phyloP scores from a whole-genome alignment of 92 coral and sea anemone genomes.

The Epizoanthus illoricatus region DNA sequence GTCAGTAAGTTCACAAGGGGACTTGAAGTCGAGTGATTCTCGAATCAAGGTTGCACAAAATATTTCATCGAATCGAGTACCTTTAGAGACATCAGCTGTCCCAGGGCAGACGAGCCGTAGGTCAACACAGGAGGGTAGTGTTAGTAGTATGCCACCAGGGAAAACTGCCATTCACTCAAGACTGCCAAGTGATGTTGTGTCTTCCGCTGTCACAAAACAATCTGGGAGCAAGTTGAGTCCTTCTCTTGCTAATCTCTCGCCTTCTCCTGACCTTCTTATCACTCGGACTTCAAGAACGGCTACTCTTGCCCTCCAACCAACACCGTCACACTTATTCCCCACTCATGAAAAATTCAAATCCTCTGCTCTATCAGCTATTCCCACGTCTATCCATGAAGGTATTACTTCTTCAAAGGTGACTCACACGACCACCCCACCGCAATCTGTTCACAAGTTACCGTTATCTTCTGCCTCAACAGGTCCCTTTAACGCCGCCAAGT shows the following conservation, averaged over 20 bases:
- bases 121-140: not conserved
- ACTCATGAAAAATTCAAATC: constrained; percentile 32
- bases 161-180: not conserved
- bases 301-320: constrained; percentile 26
- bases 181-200: not conserved
- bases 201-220: no score
- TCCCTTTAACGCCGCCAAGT: constrained; percentile 25
- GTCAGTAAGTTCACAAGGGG: constrained; percentile 26
- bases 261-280: constrained; percentile 33
- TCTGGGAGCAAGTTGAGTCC: constrained; percentile 22
- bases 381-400: constrained; percentile 35
- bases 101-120: not conserved
- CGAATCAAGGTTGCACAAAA: constrained; percentile 8
- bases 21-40: constrained; percentile 26
- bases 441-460: constrained; percentile 37
- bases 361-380: constrained; percentile 25
- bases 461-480: constrained; percentile 42
- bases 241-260: constrained; percentile 24
- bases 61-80: constrained; percentile 6
- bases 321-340: constrained; percentile 25
- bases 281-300: constrained; percentile 36
- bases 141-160: not conserved
- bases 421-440: constrained; percentile 13
- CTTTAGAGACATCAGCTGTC: constrained; percentile 1
- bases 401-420: constrained; percentile 35